Evolutionary conservation across 2,888 invertebrate species (phyloP).

Genomic region (Helicoverpa assulta): DNA sequence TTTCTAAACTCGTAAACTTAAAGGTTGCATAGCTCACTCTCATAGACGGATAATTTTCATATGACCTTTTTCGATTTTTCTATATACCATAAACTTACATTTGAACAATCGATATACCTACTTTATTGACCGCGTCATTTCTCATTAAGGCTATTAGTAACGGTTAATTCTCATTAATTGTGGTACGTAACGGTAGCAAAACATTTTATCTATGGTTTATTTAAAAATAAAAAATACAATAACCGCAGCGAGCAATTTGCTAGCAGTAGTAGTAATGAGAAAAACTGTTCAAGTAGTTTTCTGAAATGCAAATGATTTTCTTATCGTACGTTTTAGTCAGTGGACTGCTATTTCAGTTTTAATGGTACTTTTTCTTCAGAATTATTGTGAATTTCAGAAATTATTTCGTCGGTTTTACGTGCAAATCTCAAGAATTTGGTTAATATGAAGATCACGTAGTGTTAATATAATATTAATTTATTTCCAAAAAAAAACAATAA

Average conservation of each 20-base stretch:
- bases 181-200: not conserved
- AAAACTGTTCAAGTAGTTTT: conserved; percentile 1
- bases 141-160: not conserved
- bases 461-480: too few species aligned
- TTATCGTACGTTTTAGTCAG: conserved; percentile 34
- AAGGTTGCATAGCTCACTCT: too few species aligned
- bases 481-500: too few species aligned
- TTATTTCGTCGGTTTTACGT: not conserved
- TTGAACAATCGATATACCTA: too few species aligned
- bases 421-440: too few species aligned
- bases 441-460: too few species aligned
- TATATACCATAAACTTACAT: too few species aligned
- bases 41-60: too few species aligned
- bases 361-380: conserved; percentile 11
- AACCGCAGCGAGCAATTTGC: not conserved
- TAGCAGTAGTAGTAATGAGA: conserved; percentile 4
- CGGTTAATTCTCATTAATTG: not conserved
- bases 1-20: too few species aligned
- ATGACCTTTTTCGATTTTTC: too few species aligned
- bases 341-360: conserved; percentile 43
- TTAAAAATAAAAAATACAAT: not conserved
- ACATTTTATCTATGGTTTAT: not conserved
- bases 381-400: not conserved
- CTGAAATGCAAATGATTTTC: conserved; percentile 30
- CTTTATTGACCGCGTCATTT: too few species aligned